Evolutionary conservation across 2,113 vertebrate species (phyloP).

Genomic region (Piprites chloris): DNA sequence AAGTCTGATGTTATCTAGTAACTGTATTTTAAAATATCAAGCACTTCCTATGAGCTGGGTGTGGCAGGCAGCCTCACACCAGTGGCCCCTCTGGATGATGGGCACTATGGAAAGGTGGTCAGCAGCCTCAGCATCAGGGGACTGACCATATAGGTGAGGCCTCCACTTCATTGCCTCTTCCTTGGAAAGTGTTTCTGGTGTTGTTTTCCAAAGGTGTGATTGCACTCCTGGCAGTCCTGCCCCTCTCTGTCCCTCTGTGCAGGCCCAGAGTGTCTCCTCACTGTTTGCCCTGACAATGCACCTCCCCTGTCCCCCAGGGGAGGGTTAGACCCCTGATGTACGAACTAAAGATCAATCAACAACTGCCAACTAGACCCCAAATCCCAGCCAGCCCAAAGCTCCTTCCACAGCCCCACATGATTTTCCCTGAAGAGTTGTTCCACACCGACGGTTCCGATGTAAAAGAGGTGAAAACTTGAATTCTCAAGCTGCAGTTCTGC

Average conservation of each 20-base stretch:
- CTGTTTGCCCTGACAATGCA: not conserved
- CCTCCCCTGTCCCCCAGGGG: not conserved
- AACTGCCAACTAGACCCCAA: not conserved
- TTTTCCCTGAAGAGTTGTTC: not conserved
- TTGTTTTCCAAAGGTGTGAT: not conserved
- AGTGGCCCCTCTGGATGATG: not conserved
- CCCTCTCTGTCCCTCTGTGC: not conserved
- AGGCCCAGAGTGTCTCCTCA: not conserved
- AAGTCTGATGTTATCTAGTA: constrained; percentile 41
- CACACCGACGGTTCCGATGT: not conserved
- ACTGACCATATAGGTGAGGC: not conserved
- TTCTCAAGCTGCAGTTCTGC: not conserved
- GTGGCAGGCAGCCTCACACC: not conserved
- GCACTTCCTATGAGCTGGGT: not conserved
- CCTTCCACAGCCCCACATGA: not conserved
- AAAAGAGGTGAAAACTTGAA: not conserved
- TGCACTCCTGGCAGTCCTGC: not conserved
- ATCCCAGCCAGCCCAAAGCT: not conserved
- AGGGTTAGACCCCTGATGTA: not conserved
- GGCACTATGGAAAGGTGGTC: not conserved
- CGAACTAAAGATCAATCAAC: not conserved
- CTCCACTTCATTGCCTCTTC: not conserved
- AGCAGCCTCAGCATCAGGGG: not conserved
- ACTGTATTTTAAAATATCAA: not conserved
- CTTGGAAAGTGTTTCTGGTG: not conserved